phyloP scores from a whole-genome alignment of 2,113 vertebrate species.

The Varanus komodoensis region DNA sequence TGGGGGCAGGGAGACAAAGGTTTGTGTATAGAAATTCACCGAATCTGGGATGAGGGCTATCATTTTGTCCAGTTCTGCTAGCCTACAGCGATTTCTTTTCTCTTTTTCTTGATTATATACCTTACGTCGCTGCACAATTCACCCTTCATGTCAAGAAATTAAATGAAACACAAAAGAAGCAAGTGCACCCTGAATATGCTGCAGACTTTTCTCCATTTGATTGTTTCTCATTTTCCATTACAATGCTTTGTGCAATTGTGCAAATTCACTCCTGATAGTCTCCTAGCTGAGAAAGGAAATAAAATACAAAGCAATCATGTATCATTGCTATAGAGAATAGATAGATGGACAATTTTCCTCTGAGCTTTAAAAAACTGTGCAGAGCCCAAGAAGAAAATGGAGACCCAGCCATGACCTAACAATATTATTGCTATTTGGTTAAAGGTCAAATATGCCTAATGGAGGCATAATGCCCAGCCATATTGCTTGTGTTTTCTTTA shows the following conservation, averaged over 20 bases:
- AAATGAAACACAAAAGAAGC: conserved; percentile 29
- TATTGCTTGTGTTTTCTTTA: background rate
- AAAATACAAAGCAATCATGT: conserved; percentile 26
- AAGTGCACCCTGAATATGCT: background rate
- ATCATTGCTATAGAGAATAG: conserved; percentile 1
- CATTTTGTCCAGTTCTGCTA: conserved; percentile 20
- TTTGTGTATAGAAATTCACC: background rate
- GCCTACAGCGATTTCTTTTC: conserved; percentile 17
- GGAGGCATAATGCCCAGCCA: background rate
- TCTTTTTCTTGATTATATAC: conserved; percentile 26
- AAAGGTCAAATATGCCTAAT: background rate
- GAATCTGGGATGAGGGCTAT: conserved; percentile 11
- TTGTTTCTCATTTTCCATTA: conserved; percentile 45
- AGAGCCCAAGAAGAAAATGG: background rate
- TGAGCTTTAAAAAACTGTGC: background rate
- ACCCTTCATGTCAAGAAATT: conserved; percentile 24
- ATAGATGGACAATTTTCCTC: conserved; percentile 10
- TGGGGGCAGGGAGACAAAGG: background rate
- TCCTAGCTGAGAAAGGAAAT: conserved; percentile 32
- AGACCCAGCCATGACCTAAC: background rate
- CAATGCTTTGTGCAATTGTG: conserved; percentile 38
- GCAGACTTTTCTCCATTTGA: conserved; percentile 9
- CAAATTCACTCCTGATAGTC: conserved; percentile 21
- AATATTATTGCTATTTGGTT: background rate
- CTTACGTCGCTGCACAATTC: conserved; percentile 14